Evolutionary conservation across 2,797 vertebrate species (phyloP).

Genomic region (Sebastes elongatus): DNA sequence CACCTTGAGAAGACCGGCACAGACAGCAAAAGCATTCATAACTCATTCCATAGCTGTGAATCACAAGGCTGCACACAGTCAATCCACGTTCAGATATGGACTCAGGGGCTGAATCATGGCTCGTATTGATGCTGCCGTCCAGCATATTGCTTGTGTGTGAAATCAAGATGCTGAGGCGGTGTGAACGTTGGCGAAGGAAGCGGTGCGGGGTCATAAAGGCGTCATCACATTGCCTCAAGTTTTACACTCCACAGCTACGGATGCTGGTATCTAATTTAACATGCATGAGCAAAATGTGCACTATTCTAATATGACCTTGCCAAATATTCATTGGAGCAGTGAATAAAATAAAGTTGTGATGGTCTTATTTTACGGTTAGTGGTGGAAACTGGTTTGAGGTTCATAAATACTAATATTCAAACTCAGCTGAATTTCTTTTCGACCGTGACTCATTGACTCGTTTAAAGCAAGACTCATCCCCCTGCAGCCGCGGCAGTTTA

Average conservation of each 20-base stretch:
- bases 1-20: conserved; percentile 8
- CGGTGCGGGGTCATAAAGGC: background rate
- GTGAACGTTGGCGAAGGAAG: background rate
- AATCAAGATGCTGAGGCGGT: conserved; percentile 13
- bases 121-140: conserved; percentile 23
- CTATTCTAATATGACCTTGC: conserved; percentile 37
- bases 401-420: conserved; percentile 72
- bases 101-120: conserved; percentile 30
- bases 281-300: conserved; percentile 37
- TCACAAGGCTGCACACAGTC: conserved; percentile 33
- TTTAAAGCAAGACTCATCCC: conserved; percentile 49
- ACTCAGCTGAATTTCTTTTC: conserved; percentile 58
- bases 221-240: background rate
- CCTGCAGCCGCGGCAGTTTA: conserved; percentile 49
- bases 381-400: conserved; percentile 55
- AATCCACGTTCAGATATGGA: conserved; percentile 15
- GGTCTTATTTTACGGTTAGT: conserved; percentile 65
- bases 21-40: conserved; percentile 32
- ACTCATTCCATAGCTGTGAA: conserved; percentile 34
- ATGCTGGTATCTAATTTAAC: conserved; percentile 24
- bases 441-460: conserved; percentile 57
- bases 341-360: conserved; percentile 37
- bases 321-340: conserved; percentile 36
- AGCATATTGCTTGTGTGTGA: conserved; percentile 12
- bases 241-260: conserved; percentile 6